Percentiles rank a stretch among this genome's conserved stretches.
Conservation (phyloP, 2,113 vertebrate species). For the Tautogolabrus adspersus region DNA sequence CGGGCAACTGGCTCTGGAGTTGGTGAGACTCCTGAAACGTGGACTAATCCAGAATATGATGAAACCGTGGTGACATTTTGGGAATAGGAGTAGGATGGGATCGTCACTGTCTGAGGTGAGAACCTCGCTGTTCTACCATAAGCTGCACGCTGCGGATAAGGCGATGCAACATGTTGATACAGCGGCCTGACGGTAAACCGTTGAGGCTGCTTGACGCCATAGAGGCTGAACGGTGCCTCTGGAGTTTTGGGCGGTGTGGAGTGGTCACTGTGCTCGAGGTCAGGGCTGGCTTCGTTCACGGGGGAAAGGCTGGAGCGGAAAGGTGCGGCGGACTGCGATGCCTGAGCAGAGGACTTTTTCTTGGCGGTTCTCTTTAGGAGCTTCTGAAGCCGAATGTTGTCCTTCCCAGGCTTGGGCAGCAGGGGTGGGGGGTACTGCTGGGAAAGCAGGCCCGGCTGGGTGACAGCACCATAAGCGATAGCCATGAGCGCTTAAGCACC, state of each 20-base stretch:
- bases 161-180: conserved; percentile 82
- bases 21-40: conserved; percentile 21
- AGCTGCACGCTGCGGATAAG: conserved; percentile 81
- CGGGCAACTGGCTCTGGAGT: conserved; percentile 17
- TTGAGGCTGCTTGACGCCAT: conserved; percentile 18
- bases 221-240: conserved; percentile 41
- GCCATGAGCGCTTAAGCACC: conserved; percentile 86
- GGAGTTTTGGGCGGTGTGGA: conserved; percentile 73
- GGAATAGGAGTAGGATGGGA: conserved; percentile 45
- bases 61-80: conserved; percentile 56
- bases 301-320: conserved; percentile 93
- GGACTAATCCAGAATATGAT: conserved; percentile 34
- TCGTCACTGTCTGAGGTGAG: conserved; percentile 71
- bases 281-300: conserved; percentile 91
- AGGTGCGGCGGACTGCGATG: conserved; percentile 59
- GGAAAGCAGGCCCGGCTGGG: conserved; percentile 71
- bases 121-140: conserved; percentile 74
- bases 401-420: conserved; percentile 92
- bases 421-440: conserved; percentile 87
- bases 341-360: conserved; percentile 78
- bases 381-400: conserved; percentile 90
- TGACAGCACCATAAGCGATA: conserved; percentile 68
- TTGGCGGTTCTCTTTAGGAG: conserved; percentile 89
- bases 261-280: conserved; percentile 85
- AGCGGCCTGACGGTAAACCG: conserved; percentile 76